Conservation (phyloP, 2,888 invertebrate genomes). For the Quadroppia sp. region DNA sequence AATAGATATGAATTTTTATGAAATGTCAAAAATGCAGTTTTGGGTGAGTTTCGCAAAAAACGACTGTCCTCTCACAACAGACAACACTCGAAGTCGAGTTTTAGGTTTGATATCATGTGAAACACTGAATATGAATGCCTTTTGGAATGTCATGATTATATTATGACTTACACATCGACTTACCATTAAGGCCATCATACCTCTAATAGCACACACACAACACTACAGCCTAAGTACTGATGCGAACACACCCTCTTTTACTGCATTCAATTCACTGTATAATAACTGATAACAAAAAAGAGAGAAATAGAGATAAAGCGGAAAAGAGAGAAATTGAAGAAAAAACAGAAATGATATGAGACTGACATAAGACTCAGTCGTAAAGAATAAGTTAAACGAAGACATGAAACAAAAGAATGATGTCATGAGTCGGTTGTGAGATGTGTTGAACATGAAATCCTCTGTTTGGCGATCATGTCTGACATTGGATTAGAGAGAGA, state of each 20-base stretch:
- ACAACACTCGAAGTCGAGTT: not conserved
- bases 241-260: constrained; percentile 9
- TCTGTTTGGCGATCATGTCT: constrained; percentile 37
- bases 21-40: constrained; percentile 36
- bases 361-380: constrained; percentile 4
- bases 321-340: not conserved
- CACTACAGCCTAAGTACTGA: not conserved
- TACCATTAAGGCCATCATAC: not conserved
- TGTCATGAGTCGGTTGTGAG: constrained; percentile 33
- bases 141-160: constrained; percentile 30
- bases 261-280: not conserved
- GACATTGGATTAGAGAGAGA: constrained; percentile 32
- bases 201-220: not conserved
- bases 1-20: constrained; percentile 36
- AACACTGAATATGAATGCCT: constrained; percentile 31
- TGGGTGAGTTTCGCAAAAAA: not conserved
- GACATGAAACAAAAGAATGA: constrained; percentile 34
- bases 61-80: constrained; percentile 15
- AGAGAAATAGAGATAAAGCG: not conserved
- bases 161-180: constrained; percentile 28
- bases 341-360: not conserved
- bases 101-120: constrained; percentile 24
- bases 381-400: constrained; percentile 15
- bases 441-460: constrained; percentile 34
- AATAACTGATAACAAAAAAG: not conserved